These are phyloP conservation scores for Gallinago jamesoni DNA, from an alignment of 2,113 vertebrate genomes.

Conservation along the genomic window DNA sequence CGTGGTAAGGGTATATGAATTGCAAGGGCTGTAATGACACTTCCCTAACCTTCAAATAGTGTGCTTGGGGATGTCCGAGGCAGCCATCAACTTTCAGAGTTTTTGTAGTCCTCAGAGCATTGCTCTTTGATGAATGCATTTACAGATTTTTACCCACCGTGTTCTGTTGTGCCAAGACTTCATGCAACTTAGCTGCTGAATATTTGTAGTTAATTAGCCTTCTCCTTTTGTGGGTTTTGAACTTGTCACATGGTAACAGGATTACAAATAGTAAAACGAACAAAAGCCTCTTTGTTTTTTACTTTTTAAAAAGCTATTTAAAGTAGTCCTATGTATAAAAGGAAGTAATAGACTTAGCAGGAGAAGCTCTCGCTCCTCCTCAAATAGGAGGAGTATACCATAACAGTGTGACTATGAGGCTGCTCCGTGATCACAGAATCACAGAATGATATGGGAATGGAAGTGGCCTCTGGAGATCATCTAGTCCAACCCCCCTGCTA, in stretches of 20 bases:
- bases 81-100: background rate
- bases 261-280: background rate
- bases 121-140: background rate
- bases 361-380: background rate
- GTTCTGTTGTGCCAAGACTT: background rate
- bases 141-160: background rate
- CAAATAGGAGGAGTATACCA: background rate
- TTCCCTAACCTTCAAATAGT: background rate
- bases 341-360: background rate
- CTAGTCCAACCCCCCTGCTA: too few relatives aligned
- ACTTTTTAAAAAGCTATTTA: background rate
- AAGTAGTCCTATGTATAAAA: background rate
- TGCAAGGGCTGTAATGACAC: rapidly evolving
- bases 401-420: background rate
- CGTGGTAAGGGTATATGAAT: background rate
- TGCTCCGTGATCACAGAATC: too few relatives aligned
- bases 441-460: too few relatives aligned
- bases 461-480: too few relatives aligned
- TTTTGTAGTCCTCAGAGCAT: background rate
- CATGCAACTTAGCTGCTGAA: background rate
- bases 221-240: background rate
- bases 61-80: background rate
- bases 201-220: background rate
- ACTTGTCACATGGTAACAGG: background rate
- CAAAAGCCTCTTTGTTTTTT: background rate